phyloP scores from a whole-genome alignment of 2,797 vertebrate species.

The Diplodus sargus region DNA sequence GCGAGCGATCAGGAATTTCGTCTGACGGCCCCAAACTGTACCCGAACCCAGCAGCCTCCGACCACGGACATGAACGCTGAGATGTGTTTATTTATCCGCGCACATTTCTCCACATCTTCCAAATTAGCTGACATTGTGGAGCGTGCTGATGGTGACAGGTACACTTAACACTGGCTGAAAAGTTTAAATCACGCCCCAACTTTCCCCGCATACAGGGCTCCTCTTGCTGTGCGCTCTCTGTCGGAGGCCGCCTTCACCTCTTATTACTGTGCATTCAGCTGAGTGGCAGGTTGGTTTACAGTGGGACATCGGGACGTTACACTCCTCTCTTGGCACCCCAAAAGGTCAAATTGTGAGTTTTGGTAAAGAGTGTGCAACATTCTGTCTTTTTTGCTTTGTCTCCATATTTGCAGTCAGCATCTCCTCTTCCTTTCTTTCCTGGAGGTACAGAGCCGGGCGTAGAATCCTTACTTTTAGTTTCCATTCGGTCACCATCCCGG shows the following conservation, averaged over 20 bases:
- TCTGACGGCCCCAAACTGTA: conserved; percentile 54
- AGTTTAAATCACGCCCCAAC: conserved; percentile 68
- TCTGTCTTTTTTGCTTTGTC: conserved; percentile 37
- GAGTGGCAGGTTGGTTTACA: conserved; percentile 65
- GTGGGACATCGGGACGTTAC: conserved; percentile 31
- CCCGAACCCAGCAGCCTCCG: conserved; percentile 38
- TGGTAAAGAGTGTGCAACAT: conserved; percentile 31
- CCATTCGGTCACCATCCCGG: background rate
- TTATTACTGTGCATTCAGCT: conserved; percentile 62
- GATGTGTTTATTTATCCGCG: conserved; percentile 74
- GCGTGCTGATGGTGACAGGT: conserved; percentile 78
- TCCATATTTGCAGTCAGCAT: conserved; percentile 26
- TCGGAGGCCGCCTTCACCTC: conserved; percentile 59
- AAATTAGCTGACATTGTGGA: conserved; percentile 71
- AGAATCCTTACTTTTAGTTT: background rate
- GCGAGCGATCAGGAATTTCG: conserved; percentile 59
- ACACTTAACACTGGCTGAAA: conserved; percentile 72
- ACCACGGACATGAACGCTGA: conserved; percentile 57
- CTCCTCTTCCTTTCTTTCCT: conserved; percentile 20
- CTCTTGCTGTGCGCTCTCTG: conserved; percentile 30
- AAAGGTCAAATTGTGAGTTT: conserved; percentile 35
- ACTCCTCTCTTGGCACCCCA: conserved; percentile 17
- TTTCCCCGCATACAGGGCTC: conserved; percentile 56
- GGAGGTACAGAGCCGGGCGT: background rate
- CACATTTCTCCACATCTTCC: conserved; percentile 65